Evolutionary conservation across 2,797 vertebrate genomes (phyloP).

Genomic region (Scleropages formosus): DNA sequence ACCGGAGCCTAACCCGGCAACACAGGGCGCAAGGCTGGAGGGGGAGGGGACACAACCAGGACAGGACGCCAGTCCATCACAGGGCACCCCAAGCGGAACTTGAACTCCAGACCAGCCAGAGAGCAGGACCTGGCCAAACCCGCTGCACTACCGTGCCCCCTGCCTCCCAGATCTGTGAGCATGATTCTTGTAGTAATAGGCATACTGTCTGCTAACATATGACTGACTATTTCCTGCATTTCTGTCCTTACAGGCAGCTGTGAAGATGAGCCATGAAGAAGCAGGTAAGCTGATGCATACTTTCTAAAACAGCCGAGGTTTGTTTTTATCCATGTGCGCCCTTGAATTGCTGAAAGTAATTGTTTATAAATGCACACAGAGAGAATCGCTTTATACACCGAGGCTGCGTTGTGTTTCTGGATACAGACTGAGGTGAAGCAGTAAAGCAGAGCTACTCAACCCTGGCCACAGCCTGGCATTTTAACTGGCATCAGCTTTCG

Average conservation of each 20-base stretch:
- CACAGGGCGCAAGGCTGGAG: too few species aligned
- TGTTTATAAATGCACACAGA: background rate
- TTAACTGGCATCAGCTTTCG: background rate
- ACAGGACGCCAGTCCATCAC: too few species aligned
- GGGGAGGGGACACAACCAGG: too few species aligned
- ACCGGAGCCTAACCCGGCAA: too few species aligned
- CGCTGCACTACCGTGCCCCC: too few species aligned
- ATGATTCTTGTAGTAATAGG: too few species aligned
- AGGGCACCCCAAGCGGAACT: too few species aligned
- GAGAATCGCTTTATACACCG: background rate
- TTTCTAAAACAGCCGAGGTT: slow-evolving; percentile 1
- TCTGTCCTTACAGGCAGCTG: slow-evolving; percentile 60
- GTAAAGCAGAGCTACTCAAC: background rate
- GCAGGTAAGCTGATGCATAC: slow-evolving; percentile 62
- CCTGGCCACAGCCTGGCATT: background rate
- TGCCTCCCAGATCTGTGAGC: too few species aligned
- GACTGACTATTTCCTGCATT: slow-evolving; percentile 30
- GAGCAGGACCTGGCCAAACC: too few species aligned
- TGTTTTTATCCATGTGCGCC: background rate
- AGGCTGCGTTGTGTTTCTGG: slow-evolving; percentile 5
- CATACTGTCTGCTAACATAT: too few species aligned
- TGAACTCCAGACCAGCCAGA: too few species aligned
- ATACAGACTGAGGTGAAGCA: background rate
- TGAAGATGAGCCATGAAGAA: slow-evolving; percentile 58
- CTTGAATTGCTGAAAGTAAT: background rate